phyloP scores from a whole-genome alignment of 2,888 invertebrate species.

The Lingula anatina region DNA sequence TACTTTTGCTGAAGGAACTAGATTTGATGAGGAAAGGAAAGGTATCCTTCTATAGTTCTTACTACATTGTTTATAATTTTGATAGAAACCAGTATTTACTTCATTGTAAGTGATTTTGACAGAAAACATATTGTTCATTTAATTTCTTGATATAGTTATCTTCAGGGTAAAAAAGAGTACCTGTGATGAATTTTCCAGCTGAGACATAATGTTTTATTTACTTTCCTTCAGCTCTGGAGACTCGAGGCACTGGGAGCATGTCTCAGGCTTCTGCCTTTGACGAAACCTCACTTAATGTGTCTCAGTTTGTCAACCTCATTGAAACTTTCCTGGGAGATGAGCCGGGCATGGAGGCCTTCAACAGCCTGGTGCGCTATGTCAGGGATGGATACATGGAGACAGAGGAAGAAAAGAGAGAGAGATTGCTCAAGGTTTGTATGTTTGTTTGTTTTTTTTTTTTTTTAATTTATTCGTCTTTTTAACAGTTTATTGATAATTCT shows the following conservation, averaged over 20 bases:
- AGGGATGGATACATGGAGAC: conserved; percentile 46
- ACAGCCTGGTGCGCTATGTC: conserved; percentile 33
- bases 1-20: conserved; percentile 46
- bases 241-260: conserved; percentile 17
- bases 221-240: background rate
- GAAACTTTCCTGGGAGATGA: conserved; percentile 48
- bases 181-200: too few species aligned
- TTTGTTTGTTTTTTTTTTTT: too few species aligned
- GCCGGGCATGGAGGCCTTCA: conserved; percentile 25
- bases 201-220: too few species aligned
- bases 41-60: conserved; percentile 14
- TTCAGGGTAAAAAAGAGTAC: too few species aligned
- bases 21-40: conserved; percentile 37
- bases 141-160: too few species aligned
- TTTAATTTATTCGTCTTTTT: too few species aligned
- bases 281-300: conserved; percentile 40
- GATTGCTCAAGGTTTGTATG: conserved; percentile 44
- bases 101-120: too few species aligned
- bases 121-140: too few species aligned
- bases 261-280: conserved; percentile 48
- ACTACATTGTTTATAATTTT: background rate
- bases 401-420: conserved; percentile 45
- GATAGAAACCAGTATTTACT: background rate
- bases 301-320: conserved; percentile 48
- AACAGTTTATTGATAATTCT: too few species aligned